A percentile compares a stretch with the other conserved stretches of the same genome.
These are phyloP conservation scores for Salmo trutta DNA, from an alignment of 2,797 vertebrate genomes.

Conservation along the genomic window DNA sequence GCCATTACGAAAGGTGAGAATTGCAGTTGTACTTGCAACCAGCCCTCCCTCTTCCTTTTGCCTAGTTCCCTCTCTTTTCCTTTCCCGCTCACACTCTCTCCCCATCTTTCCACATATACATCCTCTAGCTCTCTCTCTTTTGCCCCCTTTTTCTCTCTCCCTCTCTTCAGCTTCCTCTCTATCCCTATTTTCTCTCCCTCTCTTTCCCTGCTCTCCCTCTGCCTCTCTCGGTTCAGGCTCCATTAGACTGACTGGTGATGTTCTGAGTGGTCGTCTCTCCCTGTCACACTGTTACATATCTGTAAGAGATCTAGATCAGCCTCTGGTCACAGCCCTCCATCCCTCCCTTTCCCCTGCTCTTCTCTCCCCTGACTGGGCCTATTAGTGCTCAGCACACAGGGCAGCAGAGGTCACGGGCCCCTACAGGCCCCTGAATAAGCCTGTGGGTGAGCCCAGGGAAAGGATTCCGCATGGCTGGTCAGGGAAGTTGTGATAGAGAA, in stretches of 20 bases:
- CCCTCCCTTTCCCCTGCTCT: background rate
- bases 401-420: background rate
- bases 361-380: background rate
- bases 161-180: background rate
- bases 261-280: background rate
- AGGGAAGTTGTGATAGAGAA: background rate
- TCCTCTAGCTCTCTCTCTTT: background rate
- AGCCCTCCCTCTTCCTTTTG: background rate
- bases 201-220: background rate
- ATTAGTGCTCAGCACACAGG: background rate
- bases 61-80: background rate
- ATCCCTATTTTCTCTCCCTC: background rate
- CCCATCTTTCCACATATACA: background rate
- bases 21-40: background rate
- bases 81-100: background rate
- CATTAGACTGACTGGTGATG: background rate
- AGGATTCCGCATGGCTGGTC: background rate
- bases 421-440: background rate
- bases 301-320: background rate
- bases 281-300: constrained; percentile 8
- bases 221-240: background rate
- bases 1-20: background rate
- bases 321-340: background rate
- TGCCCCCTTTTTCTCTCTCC: background rate
- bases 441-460: background rate